Evolutionary conservation across 1,140 invertebrate genomes (phyloP), one percentile per base, ranked within the genome.

Genomic region (Papilio polytes): DNA sequence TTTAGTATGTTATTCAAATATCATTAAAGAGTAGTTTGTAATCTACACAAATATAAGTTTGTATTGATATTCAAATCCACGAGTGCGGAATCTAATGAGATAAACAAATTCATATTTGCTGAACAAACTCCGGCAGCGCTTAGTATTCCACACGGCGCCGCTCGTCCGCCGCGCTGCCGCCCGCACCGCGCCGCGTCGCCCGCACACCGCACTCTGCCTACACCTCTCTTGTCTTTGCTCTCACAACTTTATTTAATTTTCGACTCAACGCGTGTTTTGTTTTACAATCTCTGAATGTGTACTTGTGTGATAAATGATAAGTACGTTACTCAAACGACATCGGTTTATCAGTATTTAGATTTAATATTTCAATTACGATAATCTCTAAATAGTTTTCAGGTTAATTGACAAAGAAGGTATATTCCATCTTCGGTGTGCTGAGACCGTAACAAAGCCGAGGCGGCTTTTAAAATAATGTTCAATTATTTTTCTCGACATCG

Each of bases 231-330:
- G 63, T 70, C 63, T 70, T 70, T 70, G 12, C 63, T 70, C 63
- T 70, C 26, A 36, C 12, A 70, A 70, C 63, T 70, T 70, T 70
- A 70, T 70, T 70, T 70, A 70, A 70, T 70, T 70, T 70, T 70
- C 63, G 12, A 31, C 6, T 70, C 63, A 31, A 70, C 22, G 63
- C 63, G 63, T 70, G 63, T 36, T 70, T 31, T 31, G 63, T 31
- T 70, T 70, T 15, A 70, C 63, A 70, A 70, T 70, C 2, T 66
- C 22, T 26, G n/a, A 13, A 7, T 59, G 10, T 31, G 7, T 56
- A 56, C 9, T 20, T 56, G 6, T 41, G 8, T 3, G 36, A 41
- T 41, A 41, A 41, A 41, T 41, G 36, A 41, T 41, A 7, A 8
- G 36, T 7, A 41, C 36, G 8, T 20, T 59, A 9, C n/a, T 26